These are phyloP conservation scores for Eilema caniola DNA, from an alignment of 2,888 invertebrate genomes.

Conservation along the genomic window DNA sequence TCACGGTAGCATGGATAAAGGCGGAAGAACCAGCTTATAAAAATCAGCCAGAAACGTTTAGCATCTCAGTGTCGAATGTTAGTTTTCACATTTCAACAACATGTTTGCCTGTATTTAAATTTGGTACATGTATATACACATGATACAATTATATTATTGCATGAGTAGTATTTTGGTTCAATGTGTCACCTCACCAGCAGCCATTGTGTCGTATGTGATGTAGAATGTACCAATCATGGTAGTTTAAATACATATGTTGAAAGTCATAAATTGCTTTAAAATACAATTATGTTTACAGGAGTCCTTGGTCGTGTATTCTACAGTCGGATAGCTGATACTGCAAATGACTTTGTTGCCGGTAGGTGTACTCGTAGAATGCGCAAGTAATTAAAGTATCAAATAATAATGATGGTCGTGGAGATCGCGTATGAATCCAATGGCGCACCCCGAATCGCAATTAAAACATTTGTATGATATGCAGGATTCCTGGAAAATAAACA, in stretches of 20 bases:
- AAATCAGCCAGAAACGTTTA: not conserved
- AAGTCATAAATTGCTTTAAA: not conserved
- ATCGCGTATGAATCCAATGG: not conserved
- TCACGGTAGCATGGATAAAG: not conserved
- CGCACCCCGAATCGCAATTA: not conserved
- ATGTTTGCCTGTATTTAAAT: too few species aligned
- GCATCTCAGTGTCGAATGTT: too few species aligned
- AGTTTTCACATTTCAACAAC: too few species aligned
- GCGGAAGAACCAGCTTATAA: not conserved
- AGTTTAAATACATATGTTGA: too few species aligned
- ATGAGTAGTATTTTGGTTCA: too few species aligned
- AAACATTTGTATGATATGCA: not conserved
- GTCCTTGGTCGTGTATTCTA: not conserved
- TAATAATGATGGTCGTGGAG: not conserved
- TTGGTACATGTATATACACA: too few species aligned
- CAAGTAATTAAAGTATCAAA: not conserved
- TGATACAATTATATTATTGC: too few species aligned
- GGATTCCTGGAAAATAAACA: not conserved
- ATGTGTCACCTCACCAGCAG: too few species aligned
- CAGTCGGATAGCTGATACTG: not conserved
- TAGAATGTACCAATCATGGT: too few species aligned
- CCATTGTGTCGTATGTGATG: too few species aligned
- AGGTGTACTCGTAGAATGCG: not conserved
- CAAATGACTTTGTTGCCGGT: not conserved
- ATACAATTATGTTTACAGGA: not conserved